Base-by-base conservation (phyloP, 1,140 invertebrate species). In the Cyclargus thomasi region DNA sequence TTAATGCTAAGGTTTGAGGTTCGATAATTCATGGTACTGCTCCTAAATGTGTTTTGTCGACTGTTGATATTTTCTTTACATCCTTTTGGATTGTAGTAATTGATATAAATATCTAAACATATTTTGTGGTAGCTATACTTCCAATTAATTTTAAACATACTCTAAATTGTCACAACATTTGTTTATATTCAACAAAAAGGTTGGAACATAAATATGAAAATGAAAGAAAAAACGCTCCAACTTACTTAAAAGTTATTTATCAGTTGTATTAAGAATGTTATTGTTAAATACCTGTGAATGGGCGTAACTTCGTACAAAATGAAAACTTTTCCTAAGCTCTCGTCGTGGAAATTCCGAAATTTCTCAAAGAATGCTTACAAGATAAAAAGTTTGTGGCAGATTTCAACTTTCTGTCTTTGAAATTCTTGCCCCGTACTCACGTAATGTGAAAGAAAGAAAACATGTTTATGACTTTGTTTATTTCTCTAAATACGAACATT, bases 331-430 rank as follows among this genome's bases (percentile, higher is more conserved):
- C 55, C 20, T 21, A 22, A 59, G 18, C 20, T 59, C 55, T 11
- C 55, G 55, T 59, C 55, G 55, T 59, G 55, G 17, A 59, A 59
- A 59, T 59, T 21, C 20, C 20, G 55, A 59, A 59, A 20, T 59
- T 59, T 21, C 55, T 59, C 21, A 59, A 18, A 18, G 55, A 21
- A 59, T 20, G 55, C 18, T 59, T 59, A 59, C 18, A 11, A 20
- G 55, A 59, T 59, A 59, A 18, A 59, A 59, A 59, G 55, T 59
- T 59, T 21, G 10, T 20, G 55, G 18, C 55, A 59, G 55, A 59
- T 59, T 59, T 59, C 10, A 59, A 59, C 55, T 59, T 59, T 55
- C n/a, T 55, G 20, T 18, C 18, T 59, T 21, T 55, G 53, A 20
- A 59, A 18, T 59, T 59, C 4, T 3, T 14, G 39, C 10, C 39